Conservation (phyloP, 1,140 invertebrate genomes). For the Ephestia elutella region DNA sequence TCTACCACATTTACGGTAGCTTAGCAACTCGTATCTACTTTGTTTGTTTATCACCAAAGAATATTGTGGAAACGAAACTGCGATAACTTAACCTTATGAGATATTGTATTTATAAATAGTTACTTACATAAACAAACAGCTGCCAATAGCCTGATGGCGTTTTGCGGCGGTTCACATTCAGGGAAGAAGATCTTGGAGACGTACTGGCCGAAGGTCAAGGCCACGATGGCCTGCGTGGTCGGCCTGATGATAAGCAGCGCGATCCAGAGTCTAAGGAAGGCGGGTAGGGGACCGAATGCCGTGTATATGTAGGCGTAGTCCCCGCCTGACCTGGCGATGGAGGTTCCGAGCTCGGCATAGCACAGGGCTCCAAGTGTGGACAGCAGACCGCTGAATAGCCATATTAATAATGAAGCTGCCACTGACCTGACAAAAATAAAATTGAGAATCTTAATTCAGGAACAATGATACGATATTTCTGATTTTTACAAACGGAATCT, state of each 20-base stretch:
- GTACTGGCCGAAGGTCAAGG: conserved; percentile 87
- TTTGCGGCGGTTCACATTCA: conserved; percentile 79
- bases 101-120: conserved; percentile 5
- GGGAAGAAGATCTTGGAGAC: conserved; percentile 89
- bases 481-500: too few species aligned
- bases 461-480: too few species aligned
- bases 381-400: conserved; percentile 82
- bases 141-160: conserved; percentile 81
- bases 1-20: neutral
- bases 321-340: conserved; percentile 87
- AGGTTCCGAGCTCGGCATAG: conserved; percentile 90
- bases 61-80: neutral
- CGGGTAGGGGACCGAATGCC: conserved; percentile 91
- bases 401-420: conserved; percentile 82
- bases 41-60: neutral
- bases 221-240: conserved; percentile 87
- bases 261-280: conserved; percentile 92
- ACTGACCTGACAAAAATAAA: conserved; percentile 74
- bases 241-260: conserved; percentile 89
- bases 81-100: neutral
- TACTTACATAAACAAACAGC: conserved; percentile 85
- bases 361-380: conserved; percentile 86
- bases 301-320: conserved; percentile 92
- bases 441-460: too few species aligned
- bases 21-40: neutral